These are phyloP conservation scores for Paratilapia polleni DNA, from an alignment of 2,113 vertebrate species.

Conservation along the genomic window DNA sequence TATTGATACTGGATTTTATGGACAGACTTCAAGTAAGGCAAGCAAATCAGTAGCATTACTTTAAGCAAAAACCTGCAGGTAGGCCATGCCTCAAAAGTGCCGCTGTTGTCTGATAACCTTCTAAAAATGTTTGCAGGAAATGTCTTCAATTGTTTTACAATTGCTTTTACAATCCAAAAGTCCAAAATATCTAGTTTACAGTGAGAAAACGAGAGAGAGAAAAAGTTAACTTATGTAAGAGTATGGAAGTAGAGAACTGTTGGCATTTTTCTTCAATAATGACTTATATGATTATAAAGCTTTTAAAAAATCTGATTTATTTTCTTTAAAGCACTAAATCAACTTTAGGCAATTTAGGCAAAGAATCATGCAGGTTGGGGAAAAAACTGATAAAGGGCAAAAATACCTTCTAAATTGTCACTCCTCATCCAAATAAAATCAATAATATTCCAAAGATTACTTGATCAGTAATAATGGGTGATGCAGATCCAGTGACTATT, in stretches of 20 bases:
- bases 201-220: neutral
- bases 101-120: neutral
- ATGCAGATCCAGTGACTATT: neutral
- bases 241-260: neutral
- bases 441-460: neutral
- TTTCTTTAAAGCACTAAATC: neutral
- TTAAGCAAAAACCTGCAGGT: fast-evolving
- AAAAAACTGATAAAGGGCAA: neutral
- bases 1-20: neutral
- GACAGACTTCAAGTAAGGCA: neutral
- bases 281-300: neutral
- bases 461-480: neutral
- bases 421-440: neutral
- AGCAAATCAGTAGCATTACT: neutral
- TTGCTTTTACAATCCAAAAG: too few species aligned
- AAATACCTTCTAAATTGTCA: neutral
- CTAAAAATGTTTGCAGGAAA: neutral
- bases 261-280: too few species aligned
- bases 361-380: neutral
- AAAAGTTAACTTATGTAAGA: neutral
- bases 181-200: neutral
- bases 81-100: neutral
- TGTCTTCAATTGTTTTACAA: neutral
- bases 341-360: neutral
- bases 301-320: neutral